Evolutionary conservation across 2,888 invertebrate genomes (phyloP).

Genomic region (Microplitis deprimator): DNA sequence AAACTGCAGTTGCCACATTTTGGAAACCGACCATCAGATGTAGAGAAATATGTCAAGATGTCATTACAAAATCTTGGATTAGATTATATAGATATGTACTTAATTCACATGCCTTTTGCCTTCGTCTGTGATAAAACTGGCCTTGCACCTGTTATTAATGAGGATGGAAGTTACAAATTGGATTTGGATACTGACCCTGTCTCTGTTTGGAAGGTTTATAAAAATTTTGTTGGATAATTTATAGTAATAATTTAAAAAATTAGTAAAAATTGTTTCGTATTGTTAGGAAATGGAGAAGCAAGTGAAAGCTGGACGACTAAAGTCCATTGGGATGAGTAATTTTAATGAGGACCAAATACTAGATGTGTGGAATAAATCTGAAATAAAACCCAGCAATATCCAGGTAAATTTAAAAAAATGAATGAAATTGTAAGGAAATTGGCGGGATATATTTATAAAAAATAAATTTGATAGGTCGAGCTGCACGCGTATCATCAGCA

Average conservation of each 20-base stretch:
- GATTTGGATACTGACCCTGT: conserved; percentile 78
- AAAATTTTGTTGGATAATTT: conserved; percentile 27
- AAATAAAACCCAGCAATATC: conserved; percentile 80
- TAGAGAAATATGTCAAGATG: conserved; percentile 77
- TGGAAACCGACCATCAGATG: conserved; percentile 79
- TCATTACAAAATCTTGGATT: conserved; percentile 79
- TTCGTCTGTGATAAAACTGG: conserved; percentile 75
- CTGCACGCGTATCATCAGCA: conserved; percentile 86
- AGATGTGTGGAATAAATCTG: conserved; percentile 75
- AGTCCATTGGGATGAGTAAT: conserved; percentile 86
- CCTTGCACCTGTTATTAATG: conserved; percentile 74
- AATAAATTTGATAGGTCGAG: conserved; percentile 73
- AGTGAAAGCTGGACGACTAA: conserved; percentile 77
- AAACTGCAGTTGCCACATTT: conserved; percentile 78
- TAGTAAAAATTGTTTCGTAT: background rate
- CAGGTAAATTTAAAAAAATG: conserved; percentile 68
- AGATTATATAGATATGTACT: conserved; percentile 83
- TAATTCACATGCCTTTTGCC: conserved; percentile 84
- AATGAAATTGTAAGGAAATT: background rate
- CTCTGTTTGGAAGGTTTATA: conserved; percentile 80
- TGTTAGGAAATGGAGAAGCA: conserved; percentile 81
- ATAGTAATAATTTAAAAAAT: background rate
- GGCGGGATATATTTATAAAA: no score
- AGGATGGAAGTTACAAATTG: conserved; percentile 76
- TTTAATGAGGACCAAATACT: conserved; percentile 81